These are phyloP conservation scores for Onychostoma macrolepis DNA, from an alignment of 2,113 vertebrate genomes.

Conservation along the genomic window DNA sequence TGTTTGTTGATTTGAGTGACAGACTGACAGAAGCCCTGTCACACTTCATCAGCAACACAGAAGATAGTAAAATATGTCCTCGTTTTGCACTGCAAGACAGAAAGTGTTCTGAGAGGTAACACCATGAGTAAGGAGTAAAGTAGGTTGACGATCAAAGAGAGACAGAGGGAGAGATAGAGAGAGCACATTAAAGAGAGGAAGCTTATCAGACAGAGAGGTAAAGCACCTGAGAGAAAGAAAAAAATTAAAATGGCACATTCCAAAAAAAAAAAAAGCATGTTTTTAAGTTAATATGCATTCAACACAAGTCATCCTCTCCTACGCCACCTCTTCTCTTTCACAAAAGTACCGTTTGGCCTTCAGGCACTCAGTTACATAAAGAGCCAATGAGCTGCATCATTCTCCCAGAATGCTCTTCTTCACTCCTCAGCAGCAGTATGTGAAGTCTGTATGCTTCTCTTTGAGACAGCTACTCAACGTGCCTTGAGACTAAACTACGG, in stretches of 20 bases:
- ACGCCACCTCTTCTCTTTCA: constrained; percentile 30
- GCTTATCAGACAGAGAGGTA: not conserved
- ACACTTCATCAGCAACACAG: constrained; percentile 51
- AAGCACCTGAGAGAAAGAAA: constrained; percentile 8
- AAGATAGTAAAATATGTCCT: constrained; percentile 54
- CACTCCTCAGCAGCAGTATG: not conserved
- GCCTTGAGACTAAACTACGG: constrained; percentile 13
- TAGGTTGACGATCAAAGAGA: constrained; percentile 76
- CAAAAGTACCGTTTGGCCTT: constrained; percentile 15
- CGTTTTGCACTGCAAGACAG: constrained; percentile 60
- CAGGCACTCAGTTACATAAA: not conserved
- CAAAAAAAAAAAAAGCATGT: not conserved
- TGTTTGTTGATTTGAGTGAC: not conserved
- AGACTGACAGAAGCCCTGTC: constrained; percentile 42
- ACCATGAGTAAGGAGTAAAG: constrained; percentile 63
- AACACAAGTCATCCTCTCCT: constrained; percentile 49
- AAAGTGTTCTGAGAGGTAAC: constrained; percentile 58
- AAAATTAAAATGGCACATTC: constrained; percentile 1
- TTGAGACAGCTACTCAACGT: not conserved
- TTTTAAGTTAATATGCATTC: constrained; percentile 37
- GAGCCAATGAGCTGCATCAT: not conserved
- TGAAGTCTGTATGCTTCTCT: not conserved
- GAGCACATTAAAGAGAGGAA: not conserved
- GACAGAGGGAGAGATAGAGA: not conserved
- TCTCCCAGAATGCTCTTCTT: not conserved